Evolutionary conservation across 2,113 vertebrate genomes (phyloP).

Genomic region (Alectura lathami): DNA sequence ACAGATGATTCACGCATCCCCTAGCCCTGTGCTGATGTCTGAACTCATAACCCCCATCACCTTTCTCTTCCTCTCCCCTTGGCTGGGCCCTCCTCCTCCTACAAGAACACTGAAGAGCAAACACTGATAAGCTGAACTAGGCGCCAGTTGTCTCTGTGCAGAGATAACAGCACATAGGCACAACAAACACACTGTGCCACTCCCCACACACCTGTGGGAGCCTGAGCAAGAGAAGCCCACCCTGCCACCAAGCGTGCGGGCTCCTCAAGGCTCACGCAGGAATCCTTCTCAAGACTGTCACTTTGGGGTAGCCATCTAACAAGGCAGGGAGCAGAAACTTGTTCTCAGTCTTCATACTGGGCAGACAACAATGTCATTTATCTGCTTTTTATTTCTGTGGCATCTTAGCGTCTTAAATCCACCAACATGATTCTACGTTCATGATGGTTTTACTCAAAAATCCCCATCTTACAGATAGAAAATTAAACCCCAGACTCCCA

Average conservation of each 20-base stretch:
- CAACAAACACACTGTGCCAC: neutral
- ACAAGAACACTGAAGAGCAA: conserved; percentile 8
- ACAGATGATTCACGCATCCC: neutral
- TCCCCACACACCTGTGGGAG: neutral
- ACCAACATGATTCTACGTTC: neutral
- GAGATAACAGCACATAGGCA: neutral
- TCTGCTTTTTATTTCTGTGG: neutral
- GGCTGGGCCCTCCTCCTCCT: neutral
- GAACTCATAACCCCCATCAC: neutral
- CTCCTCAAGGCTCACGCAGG: neutral
- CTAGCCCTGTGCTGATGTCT: neutral
- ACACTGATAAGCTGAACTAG: conserved; percentile 40
- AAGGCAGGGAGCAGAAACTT: neutral
- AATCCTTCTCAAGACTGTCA: neutral
- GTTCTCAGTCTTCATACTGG: neutral
- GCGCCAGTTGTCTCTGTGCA: neutral
- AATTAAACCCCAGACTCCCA: neutral
- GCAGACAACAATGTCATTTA: neutral
- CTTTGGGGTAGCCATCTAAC: accelerated
- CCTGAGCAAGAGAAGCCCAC: neutral
- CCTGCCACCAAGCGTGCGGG: neutral
- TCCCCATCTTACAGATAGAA: neutral
- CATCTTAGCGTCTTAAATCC: neutral
- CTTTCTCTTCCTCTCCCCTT: neutral
- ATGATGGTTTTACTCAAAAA: neutral